Evolutionary conservation across 1,140 invertebrate genomes (phyloP).

Genomic region (Medauroidea extradentata): DNA sequence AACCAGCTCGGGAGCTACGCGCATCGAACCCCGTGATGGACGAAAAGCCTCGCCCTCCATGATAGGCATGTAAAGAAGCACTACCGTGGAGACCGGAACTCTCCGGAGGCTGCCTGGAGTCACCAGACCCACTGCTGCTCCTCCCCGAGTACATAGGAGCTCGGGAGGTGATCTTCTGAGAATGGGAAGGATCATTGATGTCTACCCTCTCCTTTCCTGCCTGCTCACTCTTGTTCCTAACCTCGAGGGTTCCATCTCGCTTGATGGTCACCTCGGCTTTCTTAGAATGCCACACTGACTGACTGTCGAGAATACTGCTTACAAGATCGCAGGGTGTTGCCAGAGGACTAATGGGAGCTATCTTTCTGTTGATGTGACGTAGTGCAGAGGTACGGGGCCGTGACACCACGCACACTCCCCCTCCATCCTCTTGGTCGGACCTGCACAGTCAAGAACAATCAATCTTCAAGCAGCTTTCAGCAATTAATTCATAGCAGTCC

Average conservation of each 20-base stretch:
- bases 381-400: not conserved
- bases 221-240: conserved; percentile 29
- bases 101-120: conserved; percentile 28
- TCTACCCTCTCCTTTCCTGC: not conserved
- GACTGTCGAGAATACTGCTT: conserved; percentile 66
- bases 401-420: not conserved
- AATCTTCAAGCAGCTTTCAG: not conserved
- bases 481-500: not conserved
- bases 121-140: conserved; percentile 34
- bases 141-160: conserved; percentile 57
- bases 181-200: not conserved
- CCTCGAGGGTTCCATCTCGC: conserved; percentile 53
- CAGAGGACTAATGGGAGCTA: conserved; percentile 4
- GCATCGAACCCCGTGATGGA: conserved; percentile 5
- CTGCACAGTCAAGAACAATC: conserved; percentile 2
- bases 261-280: conserved; percentile 55
- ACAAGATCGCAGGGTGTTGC: conserved; percentile 52
- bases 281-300: conserved; percentile 67
- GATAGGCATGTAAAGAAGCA: conserved; percentile 5
- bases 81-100: not conserved
- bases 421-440: conserved; percentile 5
- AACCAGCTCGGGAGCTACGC: conserved; percentile 7
- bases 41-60: conserved; percentile 2
- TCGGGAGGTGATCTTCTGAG: conserved; percentile 39
- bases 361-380: conserved; percentile 1